Conservation (phyloP, 2,113 vertebrate species). For the Nyctibius bracteatus region DNA sequence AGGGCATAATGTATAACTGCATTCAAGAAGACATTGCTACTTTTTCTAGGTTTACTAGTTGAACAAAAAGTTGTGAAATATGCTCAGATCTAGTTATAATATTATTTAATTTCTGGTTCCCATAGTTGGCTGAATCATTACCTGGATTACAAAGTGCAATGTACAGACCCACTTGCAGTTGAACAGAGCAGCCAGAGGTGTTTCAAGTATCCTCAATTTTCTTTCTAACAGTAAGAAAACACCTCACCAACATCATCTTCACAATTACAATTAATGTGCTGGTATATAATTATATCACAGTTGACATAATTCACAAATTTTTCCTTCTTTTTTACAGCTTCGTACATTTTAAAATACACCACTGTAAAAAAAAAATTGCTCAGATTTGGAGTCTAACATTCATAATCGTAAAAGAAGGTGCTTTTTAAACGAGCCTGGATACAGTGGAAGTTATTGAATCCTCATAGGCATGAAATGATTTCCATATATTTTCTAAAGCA, state of each 20-base stretch:
- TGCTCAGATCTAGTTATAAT: not conserved
- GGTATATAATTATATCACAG: not conserved
- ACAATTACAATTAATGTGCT: not conserved
- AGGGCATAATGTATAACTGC: not conserved
- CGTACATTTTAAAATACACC: not conserved
- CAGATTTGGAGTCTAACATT: not conserved
- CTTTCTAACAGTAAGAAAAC: not conserved
- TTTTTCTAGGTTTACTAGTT: not conserved
- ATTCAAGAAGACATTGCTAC: not conserved
- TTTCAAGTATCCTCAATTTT: not conserved
- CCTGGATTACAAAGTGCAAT: not conserved
- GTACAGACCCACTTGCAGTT: not conserved
- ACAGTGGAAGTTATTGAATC: not conserved
- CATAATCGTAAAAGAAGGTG: not conserved
- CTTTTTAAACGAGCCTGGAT: not conserved
- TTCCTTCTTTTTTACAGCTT: not conserved
- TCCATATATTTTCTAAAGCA: accelerated
- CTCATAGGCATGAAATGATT: not conserved
- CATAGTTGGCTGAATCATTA: not conserved
- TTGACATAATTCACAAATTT: not conserved
- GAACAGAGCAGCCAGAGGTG: not conserved
- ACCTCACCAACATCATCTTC: not conserved
- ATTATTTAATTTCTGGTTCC: not conserved
- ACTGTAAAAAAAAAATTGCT: not conserved
- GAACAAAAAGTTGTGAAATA: not conserved